Base-by-base conservation (phyloP, 2,113 vertebrate species). In the Parus major region DNA sequence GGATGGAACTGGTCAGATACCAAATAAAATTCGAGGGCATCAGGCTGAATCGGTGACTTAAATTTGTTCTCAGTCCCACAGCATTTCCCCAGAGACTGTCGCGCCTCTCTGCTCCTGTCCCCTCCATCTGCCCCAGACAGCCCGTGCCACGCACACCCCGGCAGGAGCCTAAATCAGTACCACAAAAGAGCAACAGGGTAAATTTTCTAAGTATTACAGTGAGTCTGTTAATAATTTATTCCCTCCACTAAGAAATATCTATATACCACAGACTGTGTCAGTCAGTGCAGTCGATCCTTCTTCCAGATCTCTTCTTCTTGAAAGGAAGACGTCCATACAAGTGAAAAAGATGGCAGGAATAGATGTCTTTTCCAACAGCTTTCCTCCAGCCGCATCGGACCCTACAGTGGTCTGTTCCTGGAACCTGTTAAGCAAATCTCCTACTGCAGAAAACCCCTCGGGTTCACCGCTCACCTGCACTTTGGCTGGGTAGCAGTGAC, bases 401-500 rank as follows among this genome's bases (percentile, higher is more conserved):
- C 42, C 65, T 28, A 31, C 15, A 36, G 61, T 4, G 18, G 5
- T 59, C 47, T 31, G 9, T 23, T 69, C 60, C 50, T 55, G 55
- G 59, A 49, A 36, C 21, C 27, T 84, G n/a, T 64, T 41, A 39
- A n/a, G 57, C 84, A 92, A 55, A 82, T 69, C 28, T 56, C 24
- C 18, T 35, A 4, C 86, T 41, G 71, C 89, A 82, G 66, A 46
- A 64, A 87, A 36, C 3, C 2, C 3, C 66, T 19, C 8, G 9
- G 11, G 6, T 25, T 72, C 82, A 10, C 14, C 1, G 63, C 81
- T 57, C 49, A 31, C 66, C 87, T 69, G 82, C 65, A 10, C 39
- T 82, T 72, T 3, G 35, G 16, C 75, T 90, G 90, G 75, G 21
- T 35, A 91, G 87, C 82, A 95, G 84, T 94, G 95, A 95, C 94